A percentile compares a stretch with the other conserved stretches of the same genome.
These are phyloP conservation scores for Diploptera punctata DNA, from an alignment of 2,888 invertebrate genomes.

Conservation along the genomic window DNA sequence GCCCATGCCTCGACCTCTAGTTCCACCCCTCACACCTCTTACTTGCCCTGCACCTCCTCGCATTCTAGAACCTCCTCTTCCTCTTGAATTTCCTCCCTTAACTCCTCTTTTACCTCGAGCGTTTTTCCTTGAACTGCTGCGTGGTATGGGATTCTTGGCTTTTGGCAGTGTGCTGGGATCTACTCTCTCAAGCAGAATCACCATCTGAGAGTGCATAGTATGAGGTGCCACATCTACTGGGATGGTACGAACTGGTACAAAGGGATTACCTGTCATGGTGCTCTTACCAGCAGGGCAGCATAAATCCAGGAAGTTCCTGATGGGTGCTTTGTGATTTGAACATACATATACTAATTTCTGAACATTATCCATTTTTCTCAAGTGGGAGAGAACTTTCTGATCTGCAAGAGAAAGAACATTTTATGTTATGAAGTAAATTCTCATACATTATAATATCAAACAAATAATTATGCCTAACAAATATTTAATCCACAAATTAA, in stretches of 20 bases:
- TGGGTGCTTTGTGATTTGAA: slow-evolving; percentile 60
- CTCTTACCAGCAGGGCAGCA: slow-evolving; percentile 51
- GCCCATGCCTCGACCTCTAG: slow-evolving; percentile 33
- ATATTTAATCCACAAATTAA: no score
- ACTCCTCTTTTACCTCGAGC: slow-evolving; percentile 31
- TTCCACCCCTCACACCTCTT: background rate
- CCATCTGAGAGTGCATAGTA: slow-evolving; percentile 65
- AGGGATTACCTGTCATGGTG: slow-evolving; percentile 60
- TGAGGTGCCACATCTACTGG: slow-evolving; percentile 69
- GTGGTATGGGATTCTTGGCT: slow-evolving; percentile 44
- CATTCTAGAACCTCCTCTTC: slow-evolving; percentile 33
- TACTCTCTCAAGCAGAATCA: slow-evolving; percentile 57
- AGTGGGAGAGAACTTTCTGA: slow-evolving; percentile 53
- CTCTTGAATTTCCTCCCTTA: slow-evolving; percentile 13
- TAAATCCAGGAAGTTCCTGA: slow-evolving; percentile 60
- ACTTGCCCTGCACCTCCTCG: slow-evolving; percentile 27
- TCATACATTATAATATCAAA: background rate
- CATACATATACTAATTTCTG: slow-evolving; percentile 63
- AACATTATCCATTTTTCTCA: slow-evolving; percentile 57
- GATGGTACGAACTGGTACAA: slow-evolving; percentile 58
- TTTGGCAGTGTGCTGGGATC: slow-evolving; percentile 45
- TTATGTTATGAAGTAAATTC: background rate
- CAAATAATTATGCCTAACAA: no score
- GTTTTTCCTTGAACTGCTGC: slow-evolving; percentile 29
- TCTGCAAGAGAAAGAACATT: slow-evolving; percentile 46